Evolutionary conservation across 2,113 vertebrate species (phyloP).

Genomic region (Neolamprologus sp.): DNA sequence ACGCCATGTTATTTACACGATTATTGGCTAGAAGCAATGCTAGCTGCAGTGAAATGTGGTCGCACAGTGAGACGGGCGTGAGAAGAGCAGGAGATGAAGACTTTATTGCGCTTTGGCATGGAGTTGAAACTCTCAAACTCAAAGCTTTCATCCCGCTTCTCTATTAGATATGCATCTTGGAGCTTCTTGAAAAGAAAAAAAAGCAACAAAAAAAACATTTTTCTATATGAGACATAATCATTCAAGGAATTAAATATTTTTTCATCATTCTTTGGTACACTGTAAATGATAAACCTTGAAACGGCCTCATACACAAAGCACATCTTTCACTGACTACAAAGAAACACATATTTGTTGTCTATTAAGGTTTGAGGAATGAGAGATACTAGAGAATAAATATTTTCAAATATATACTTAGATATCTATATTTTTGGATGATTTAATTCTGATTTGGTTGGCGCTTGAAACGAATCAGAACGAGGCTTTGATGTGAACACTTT

Average conservation of each 20-base stretch:
- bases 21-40: neutral
- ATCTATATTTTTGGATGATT: constrained; percentile 63
- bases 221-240: constrained; percentile 20
- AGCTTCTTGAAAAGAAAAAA: neutral
- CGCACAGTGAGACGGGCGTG: neutral
- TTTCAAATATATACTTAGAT: constrained; percentile 59
- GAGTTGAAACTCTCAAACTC: neutral
- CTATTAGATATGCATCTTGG: constrained; percentile 25
- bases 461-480: constrained; percentile 48
- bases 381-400: constrained; percentile 56
- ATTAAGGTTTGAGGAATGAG: constrained; percentile 43
- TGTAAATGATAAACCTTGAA: constrained; percentile 56
- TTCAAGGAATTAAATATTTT: constrained; percentile 37
- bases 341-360: constrained; percentile 40
- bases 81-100: neutral
- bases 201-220: neutral
- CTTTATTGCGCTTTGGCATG: neutral
- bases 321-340: constrained; percentile 48
- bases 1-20: constrained; percentile 24
- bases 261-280: constrained; percentile 59
- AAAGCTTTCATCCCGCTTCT: constrained; percentile 15
- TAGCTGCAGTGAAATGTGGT: constrained; percentile 24
- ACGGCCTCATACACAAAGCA: constrained; percentile 46
- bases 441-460: constrained; percentile 47
- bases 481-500: constrained; percentile 39